Evolutionary conservation across 2,797 vertebrate genomes (phyloP).

Genomic region (Periparus ater): DNA sequence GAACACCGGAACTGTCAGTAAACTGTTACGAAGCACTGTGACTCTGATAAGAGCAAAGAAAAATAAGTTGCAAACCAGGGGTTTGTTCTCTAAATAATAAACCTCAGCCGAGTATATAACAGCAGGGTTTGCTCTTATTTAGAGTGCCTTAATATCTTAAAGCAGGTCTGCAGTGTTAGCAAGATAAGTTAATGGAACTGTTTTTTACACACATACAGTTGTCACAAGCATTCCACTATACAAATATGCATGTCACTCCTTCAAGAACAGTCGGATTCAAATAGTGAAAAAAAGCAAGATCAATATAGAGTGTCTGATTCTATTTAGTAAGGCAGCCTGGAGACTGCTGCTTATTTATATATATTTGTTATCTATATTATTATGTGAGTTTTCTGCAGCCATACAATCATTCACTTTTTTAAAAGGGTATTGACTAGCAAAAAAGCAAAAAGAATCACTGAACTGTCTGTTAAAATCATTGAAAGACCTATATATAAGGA

Average conservation of each 20-base stretch:
- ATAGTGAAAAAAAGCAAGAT: conserved; percentile 10
- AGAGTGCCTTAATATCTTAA: background rate
- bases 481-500: background rate
- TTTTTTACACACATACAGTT: background rate
- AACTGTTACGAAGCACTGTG: background rate
- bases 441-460: background rate
- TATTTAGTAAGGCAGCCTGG: background rate
- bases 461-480: background rate
- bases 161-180: background rate
- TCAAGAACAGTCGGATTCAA: conserved; percentile 47
- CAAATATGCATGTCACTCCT: conserved; percentile 8
- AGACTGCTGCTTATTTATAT: background rate
- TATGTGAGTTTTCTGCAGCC: background rate
- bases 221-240: background rate
- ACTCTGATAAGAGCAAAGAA: background rate
- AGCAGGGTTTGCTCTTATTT: background rate
- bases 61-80: background rate
- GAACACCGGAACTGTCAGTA: background rate
- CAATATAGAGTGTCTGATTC: background rate
- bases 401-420: background rate
- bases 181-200: conserved; percentile 11
- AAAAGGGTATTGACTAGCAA: background rate
- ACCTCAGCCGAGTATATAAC: background rate
- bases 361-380: background rate
- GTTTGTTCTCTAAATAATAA: background rate